phyloP scores from a whole-genome alignment of 1,140 invertebrate species.

The Zaprionus inermis region DNA sequence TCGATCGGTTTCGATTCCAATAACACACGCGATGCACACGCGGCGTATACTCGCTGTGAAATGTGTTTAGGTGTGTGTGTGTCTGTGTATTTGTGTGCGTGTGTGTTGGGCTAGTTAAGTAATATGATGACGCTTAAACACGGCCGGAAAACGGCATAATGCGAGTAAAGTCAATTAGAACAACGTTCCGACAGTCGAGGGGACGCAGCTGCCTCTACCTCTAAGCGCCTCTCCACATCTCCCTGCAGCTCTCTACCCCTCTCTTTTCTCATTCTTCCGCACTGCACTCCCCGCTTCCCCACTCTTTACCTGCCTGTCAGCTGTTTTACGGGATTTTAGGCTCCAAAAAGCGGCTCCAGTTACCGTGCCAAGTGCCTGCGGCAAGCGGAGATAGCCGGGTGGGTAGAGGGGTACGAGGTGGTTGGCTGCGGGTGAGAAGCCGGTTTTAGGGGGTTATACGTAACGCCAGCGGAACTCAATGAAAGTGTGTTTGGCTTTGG shows the following conservation, averaged over 20 bases:
- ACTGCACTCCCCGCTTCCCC: neutral
- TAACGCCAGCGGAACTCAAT: slow-evolving; percentile 15
- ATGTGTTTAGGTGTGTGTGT: neutral
- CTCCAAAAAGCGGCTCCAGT: slow-evolving; percentile 9
- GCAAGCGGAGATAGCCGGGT: neutral
- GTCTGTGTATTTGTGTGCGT: slow-evolving; percentile 2
- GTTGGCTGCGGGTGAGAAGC: neutral
- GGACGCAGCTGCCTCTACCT: neutral
- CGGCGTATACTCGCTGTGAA: slow-evolving; percentile 11
- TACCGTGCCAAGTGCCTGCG: slow-evolving; percentile 4
- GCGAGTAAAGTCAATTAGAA: slow-evolving; percentile 74
- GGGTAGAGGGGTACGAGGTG: neutral
- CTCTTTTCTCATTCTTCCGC: neutral
- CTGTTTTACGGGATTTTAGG: slow-evolving; percentile 3
- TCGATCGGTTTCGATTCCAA: slow-evolving; percentile 25
- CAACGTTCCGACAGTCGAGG: slow-evolving; percentile 5
- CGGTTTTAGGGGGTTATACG: neutral
- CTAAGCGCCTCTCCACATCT: neutral
- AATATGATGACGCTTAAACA: slow-evolving; percentile 72
- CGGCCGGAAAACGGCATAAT: slow-evolving; percentile 73
- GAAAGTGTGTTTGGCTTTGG: slow-evolving; percentile 70
- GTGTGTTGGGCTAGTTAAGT: slow-evolving; percentile 38
- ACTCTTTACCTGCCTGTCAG: neutral
- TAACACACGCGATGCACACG: slow-evolving; percentile 20
- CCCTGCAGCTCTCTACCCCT: neutral